Conservation (phyloP, 1,140 invertebrate genomes). For the Ips typographus region DNA sequence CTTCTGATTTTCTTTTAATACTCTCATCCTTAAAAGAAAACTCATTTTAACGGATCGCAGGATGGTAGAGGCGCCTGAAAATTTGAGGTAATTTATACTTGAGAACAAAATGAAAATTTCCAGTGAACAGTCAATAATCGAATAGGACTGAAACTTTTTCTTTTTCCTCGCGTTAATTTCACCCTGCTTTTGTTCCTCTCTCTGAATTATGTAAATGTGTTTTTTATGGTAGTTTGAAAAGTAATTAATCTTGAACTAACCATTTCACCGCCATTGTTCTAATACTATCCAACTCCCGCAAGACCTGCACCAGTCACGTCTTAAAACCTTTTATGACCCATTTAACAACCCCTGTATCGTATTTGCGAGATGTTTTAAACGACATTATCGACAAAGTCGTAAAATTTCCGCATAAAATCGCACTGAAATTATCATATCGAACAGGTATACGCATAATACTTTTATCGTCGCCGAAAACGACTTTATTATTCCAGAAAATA, state of each 20-base stretch:
- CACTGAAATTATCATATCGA: slow-evolving; percentile 6
- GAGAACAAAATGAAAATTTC: slow-evolving; percentile 4
- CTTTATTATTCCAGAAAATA: too few species aligned
- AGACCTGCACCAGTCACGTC: neutral
- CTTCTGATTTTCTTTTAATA: neutral
- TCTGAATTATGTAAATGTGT: neutral
- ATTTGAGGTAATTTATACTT: slow-evolving; percentile 4
- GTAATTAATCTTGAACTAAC: neutral
- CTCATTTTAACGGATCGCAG: neutral
- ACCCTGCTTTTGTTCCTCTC: neutral
- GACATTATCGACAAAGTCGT: slow-evolving; percentile 3
- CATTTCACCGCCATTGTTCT: neutral
- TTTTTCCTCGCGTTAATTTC: neutral
- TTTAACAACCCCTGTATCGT: slow-evolving; percentile 1
- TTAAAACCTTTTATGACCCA: slow-evolving; percentile 8
- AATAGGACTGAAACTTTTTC: neutral
- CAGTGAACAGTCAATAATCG: neutral
- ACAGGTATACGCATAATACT: neutral
- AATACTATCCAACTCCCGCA: slow-evolving; percentile 5
- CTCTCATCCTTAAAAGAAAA: neutral
- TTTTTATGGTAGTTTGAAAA: neutral
- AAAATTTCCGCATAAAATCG: slow-evolving; percentile 6
- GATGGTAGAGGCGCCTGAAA: neutral
- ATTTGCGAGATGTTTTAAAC: neutral
- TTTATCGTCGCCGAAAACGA: too few species aligned